Evolutionary conservation across 2,797 vertebrate species (phyloP), one percentile per base, ranked within the genome.

Genomic region (Loris lydekkerianus): DNA sequence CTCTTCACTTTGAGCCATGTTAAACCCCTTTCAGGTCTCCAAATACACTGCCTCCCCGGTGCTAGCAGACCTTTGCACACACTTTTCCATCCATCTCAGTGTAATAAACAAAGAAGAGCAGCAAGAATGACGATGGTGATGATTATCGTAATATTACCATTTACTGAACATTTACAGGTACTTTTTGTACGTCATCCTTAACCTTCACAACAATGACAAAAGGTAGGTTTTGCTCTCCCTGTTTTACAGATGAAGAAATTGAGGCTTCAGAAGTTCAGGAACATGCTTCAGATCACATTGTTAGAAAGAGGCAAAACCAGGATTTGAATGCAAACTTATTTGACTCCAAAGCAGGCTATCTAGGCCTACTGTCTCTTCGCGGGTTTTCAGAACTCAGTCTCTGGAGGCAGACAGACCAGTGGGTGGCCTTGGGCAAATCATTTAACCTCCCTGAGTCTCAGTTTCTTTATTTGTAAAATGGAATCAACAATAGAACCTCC

Each of bases 301-400:
- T 15, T 7, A 78, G 31, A 40, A 86, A 58, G 27, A 1, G 0
- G 31, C 56, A 43, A 65, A 86, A 58, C 20, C 65, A 34, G 61
- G 4, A 72, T 93, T 86, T 84, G 58, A 86, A 87, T 34, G 25
- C 61, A 95, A 83, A 69, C n/a, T 46, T 49, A 10, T 73, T 56
- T 56, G 60, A 58, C 65, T 70, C 27, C 25, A 37, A 86, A 77
- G 46, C 2, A 37, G 17, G 34, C 17, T 65, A 18, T 29, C 72
- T 83, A 43, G 27, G n/a, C 58, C 46, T 29, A 15, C 27, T 69
- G 4, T 72, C 15, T 91, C 60, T 72, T 46, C n/a, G 46, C 15
- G 27, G 34, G 29, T 60, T 93, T 86, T 92, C 63, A 63, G 49
- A 93, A 34, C 46, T 80, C 72, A 58, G 34, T 10, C n/a, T 83